These are phyloP conservation scores for Gouania willdenowi DNA, from an alignment of 2,797 vertebrate genomes.

Conservation along the genomic window DNA sequence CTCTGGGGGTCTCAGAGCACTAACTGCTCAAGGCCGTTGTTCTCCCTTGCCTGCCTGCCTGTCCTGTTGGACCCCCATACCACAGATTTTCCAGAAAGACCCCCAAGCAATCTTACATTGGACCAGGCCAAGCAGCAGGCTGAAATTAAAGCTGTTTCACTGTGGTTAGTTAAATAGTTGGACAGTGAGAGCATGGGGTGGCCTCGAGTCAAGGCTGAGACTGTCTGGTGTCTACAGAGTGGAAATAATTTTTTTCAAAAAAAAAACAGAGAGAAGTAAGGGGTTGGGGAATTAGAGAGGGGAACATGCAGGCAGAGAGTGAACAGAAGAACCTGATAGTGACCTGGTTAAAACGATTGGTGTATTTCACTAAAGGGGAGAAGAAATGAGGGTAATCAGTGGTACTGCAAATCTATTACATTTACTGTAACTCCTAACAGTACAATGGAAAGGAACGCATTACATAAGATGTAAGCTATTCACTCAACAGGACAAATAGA, in stretches of 20 bases:
- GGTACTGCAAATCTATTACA: constrained; percentile 16
- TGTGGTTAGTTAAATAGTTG: constrained; percentile 77
- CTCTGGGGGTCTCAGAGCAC: constrained; percentile 50
- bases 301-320: constrained; percentile 56
- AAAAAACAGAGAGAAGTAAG: constrained; percentile 27
- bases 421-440: constrained; percentile 25
- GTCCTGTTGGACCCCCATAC: constrained; percentile 60
- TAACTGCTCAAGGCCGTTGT: constrained; percentile 47
- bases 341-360: constrained; percentile 56
- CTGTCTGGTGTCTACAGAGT: constrained; percentile 65
- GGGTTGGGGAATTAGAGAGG: constrained; percentile 36
- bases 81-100: constrained; percentile 69
- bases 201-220: constrained; percentile 71
- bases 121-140: constrained; percentile 60
- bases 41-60: constrained; percentile 63
- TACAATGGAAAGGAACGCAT: constrained; percentile 45
- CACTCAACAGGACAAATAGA: constrained; percentile 16
- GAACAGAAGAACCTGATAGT: constrained; percentile 40
- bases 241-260: constrained; percentile 61
- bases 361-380: constrained; percentile 14
- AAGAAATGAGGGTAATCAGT: constrained; percentile 11
- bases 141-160: constrained; percentile 76
- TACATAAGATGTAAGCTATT: constrained; percentile 51
- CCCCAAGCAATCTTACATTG: constrained; percentile 61
- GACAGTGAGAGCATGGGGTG: constrained; percentile 73